Evolutionary conservation across 2,888 invertebrate species (phyloP), one percentile per base, ranked within the genome.

Genomic region (Neoitamus cyanurus): DNA sequence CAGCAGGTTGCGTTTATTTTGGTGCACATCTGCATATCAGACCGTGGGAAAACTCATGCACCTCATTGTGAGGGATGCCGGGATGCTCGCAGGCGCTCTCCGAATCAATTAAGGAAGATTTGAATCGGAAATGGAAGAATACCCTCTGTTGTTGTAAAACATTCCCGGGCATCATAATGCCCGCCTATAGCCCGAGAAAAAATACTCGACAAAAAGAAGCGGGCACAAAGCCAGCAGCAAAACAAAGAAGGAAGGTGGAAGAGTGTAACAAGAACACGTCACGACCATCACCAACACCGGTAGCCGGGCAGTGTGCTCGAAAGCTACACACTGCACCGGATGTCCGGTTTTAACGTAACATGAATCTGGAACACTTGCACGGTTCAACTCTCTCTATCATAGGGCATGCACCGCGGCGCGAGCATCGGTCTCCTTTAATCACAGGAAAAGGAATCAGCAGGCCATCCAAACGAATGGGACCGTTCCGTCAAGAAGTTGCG

Each of bases 321-420:
- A 68, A 83, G 77, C 73, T 77, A 82, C 28, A 68, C 83, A 85
- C 34, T 85, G 75, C 83, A 85, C 85, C 85, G 85, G 85, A 86
- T 86, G 85, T 86, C 85, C 85, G 84, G 85, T 86, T 73, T 86
- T 78, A 83, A 75, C 84, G 75, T 84, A 85, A 85, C 70, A 85
- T 73, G 84, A 85, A 86, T 85, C 86, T 85, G 80, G 85, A 86
- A 85, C 86, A 86, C 84, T 86, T 85, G 85, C 78, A 83, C 34
- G 83, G 83, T 80, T 83, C 83, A 84, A 75, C 77, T 85, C 75
- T 68, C 58, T 80, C 46, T 36, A 25, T 46, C 34, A 20, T 72
- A 36, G 31, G 46, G 73, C 48, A 46, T 34, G 83, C 48, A 36
- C 69, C 30, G 58, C 58, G 31, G 28, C 58, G 15, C 58, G 58